Evolutionary conservation across 2,888 invertebrate species (phyloP).

Genomic region (Punctoribates punctum): DNA sequence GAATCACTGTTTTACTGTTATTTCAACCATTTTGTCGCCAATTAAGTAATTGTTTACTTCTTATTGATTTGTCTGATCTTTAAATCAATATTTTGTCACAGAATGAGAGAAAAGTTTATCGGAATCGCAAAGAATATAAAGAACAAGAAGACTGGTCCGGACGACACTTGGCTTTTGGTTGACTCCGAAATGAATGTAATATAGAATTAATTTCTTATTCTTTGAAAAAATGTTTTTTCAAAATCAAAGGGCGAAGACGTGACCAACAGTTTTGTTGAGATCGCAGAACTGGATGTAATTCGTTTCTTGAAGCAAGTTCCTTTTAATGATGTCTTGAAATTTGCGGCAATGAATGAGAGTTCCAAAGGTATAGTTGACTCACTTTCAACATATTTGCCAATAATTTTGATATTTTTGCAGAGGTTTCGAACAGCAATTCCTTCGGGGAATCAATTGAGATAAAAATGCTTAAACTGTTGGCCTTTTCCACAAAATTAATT

Average conservation of each 20-base stretch:
- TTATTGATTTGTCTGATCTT: background rate
- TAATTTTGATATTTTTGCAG: background rate
- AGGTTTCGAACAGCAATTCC: slow-evolving; percentile 17
- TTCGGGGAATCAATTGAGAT: slow-evolving; percentile 37
- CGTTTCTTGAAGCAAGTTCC: slow-evolving; percentile 43
- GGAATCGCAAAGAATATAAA: slow-evolving; percentile 18
- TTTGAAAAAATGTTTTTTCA: slow-evolving; percentile 41
- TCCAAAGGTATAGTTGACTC: background rate
- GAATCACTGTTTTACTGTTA: slow-evolving; percentile 41
- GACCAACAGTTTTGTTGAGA: slow-evolving; percentile 37
- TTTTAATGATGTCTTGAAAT: slow-evolving; percentile 42
- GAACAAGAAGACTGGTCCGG: background rate
- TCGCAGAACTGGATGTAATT: slow-evolving; percentile 44
- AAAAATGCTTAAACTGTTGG: slow-evolving; percentile 43
- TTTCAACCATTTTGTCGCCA: slow-evolving; percentile 43
- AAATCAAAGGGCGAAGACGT: slow-evolving; percentile 46
- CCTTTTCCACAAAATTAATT: slow-evolving; percentile 43
- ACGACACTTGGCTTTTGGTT: slow-evolving; percentile 23
- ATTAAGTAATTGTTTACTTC: slow-evolving; percentile 36
- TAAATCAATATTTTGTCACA: background rate
- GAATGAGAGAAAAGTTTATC: slow-evolving; percentile 36
- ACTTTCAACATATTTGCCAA: background rate
- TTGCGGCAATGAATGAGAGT: slow-evolving; percentile 33
- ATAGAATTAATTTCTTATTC: background rate
- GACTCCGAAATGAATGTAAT: slow-evolving; percentile 16